phyloP scores from a whole-genome alignment of 2,113 vertebrate species.

The Delphinapterus leucas region DNA sequence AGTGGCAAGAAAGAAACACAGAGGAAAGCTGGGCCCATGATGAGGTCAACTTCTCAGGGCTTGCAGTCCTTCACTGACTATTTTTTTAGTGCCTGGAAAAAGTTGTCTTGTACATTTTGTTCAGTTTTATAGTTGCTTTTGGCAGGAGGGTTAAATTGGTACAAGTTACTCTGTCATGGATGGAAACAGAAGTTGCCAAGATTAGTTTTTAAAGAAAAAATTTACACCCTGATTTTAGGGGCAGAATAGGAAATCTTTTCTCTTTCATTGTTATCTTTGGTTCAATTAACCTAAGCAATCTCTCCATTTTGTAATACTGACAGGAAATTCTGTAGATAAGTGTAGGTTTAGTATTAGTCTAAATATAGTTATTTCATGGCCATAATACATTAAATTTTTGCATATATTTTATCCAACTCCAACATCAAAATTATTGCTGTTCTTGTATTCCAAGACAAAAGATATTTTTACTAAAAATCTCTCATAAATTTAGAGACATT shows the following conservation, averaged over 20 bases:
- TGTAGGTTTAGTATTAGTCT: neutral
- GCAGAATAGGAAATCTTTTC: neutral
- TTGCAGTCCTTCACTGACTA: neutral
- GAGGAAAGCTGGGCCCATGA: accelerated
- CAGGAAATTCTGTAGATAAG: neutral
- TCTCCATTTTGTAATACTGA: neutral
- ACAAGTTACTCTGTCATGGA: neutral
- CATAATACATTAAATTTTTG: neutral
- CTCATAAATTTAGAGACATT: neutral
- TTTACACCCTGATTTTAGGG: neutral
- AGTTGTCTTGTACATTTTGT: neutral
- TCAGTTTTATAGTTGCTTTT: slow-evolving; percentile 33
- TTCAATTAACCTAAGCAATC: neutral
- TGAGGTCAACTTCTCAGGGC: neutral
- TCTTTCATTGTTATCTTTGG: neutral
- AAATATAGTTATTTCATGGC: slow-evolving; percentile 14
- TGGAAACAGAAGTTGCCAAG: neutral
- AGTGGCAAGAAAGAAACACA: neutral
- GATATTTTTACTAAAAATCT: slow-evolving; percentile 40
- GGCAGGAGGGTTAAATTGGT: neutral
- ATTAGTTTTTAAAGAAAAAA: slow-evolving; percentile 11
- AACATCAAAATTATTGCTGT: slow-evolving; percentile 57
- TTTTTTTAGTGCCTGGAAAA: neutral
- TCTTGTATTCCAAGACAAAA: slow-evolving; percentile 62
- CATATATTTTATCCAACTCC: slow-evolving; percentile 28